Percentiles rank a stretch among this genome's conserved stretches.
Evolutionary conservation across 2,888 invertebrate genomes (phyloP).

Genomic region (Leucophenga maculata): DNA sequence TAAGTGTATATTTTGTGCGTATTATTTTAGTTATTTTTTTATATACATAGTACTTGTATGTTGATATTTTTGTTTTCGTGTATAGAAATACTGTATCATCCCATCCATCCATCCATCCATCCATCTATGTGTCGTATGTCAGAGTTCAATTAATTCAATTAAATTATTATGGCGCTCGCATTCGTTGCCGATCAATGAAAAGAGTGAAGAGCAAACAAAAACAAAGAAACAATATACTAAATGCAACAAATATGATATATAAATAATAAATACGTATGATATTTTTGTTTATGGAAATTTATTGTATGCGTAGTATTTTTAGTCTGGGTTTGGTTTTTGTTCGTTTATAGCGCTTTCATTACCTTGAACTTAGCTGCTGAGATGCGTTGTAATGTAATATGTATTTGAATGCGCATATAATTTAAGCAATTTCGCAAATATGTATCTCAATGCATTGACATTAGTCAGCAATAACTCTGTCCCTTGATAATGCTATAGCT

Average conservation of each 20-base stretch:
- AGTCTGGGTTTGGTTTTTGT: background rate
- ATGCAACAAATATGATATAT: background rate
- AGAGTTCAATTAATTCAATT: slow-evolving; percentile 70
- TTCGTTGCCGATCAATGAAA: slow-evolving; percentile 33
- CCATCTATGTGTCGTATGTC: slow-evolving; percentile 41
- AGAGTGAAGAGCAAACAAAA: slow-evolving; percentile 19
- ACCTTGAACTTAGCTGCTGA: background rate
- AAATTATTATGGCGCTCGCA: slow-evolving; percentile 55
- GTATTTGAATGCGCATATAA: no score
- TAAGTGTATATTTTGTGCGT: slow-evolving; percentile 18
- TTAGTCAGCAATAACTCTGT: background rate
- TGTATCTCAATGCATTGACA: background rate
- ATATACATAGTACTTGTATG: background rate
- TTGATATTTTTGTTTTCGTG: background rate
- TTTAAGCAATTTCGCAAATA: background rate
- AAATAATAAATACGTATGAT: slow-evolving; percentile 1
- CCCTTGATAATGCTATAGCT: no score
- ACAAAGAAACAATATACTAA: background rate
- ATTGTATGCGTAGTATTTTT: slow-evolving; percentile 10
- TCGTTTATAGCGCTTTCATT: background rate
- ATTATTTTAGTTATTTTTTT: background rate
- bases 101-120: background rate
- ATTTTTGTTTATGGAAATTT: slow-evolving; percentile 21
- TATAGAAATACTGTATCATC: background rate
- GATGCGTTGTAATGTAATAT: no score